Evolutionary conservation across 2,888 invertebrate genomes (phyloP).

Genomic region (Papilio elwesi): DNA sequence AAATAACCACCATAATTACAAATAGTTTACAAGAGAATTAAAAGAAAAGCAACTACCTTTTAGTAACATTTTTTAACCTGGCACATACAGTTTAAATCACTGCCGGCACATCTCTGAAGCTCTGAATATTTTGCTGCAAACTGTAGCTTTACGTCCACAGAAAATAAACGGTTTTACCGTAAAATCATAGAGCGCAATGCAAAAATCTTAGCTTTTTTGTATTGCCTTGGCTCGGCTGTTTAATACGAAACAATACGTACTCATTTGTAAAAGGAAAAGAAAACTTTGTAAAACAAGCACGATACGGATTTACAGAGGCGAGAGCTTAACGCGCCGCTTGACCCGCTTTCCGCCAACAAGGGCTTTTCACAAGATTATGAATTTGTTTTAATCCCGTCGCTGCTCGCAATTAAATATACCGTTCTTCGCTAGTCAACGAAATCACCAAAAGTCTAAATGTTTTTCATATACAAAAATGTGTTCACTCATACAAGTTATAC

Average conservation of each 20-base stretch:
- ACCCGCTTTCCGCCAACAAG: slow-evolving; percentile 28
- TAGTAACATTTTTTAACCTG: too few relatives aligned
- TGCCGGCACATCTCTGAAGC: too few relatives aligned
- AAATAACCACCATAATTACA: too few relatives aligned
- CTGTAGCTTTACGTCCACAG: too few relatives aligned
- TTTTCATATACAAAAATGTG: not conserved
- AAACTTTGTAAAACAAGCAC: slow-evolving; percentile 24
- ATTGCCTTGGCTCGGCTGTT: not conserved
- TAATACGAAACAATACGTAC: slow-evolving; percentile 21
- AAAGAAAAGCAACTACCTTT: too few relatives aligned
- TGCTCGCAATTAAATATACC: slow-evolving; percentile 8
- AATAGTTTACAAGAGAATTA: too few relatives aligned
- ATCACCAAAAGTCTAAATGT: not conserved
- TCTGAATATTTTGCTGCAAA: too few relatives aligned
- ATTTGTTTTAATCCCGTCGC: slow-evolving; percentile 27
- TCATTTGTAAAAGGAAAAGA: slow-evolving; percentile 13
- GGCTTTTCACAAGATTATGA: slow-evolving; percentile 27
- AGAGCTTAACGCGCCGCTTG: slow-evolving; percentile 38
- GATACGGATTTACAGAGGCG: slow-evolving; percentile 25
- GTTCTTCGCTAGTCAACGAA: not conserved
- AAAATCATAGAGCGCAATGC: too few relatives aligned
- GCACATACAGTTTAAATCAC: too few relatives aligned
- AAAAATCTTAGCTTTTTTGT: not conserved
- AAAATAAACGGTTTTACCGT: too few relatives aligned
- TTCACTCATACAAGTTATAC: not conserved